Conservation (phyloP, 2,888 invertebrate genomes). For the Pyrgus malvae region DNA sequence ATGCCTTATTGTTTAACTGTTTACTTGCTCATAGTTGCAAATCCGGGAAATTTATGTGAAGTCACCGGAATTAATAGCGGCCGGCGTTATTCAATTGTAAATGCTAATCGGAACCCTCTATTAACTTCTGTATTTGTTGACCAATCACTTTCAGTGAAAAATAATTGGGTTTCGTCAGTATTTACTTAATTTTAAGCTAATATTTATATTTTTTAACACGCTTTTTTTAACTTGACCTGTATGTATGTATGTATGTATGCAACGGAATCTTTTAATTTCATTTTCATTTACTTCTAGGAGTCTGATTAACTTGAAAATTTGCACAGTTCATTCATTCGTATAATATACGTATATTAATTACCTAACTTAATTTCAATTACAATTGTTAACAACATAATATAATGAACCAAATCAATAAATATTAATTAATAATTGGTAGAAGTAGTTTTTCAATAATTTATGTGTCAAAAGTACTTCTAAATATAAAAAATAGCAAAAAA, state of each 20-base stretch:
- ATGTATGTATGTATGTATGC: not conserved
- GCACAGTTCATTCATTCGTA: no score
- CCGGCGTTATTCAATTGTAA: slow-evolving; percentile 25
- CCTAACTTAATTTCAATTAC: no score
- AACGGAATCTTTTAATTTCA: no score
- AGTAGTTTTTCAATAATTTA: no score
- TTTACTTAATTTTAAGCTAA: slow-evolving; percentile 1
- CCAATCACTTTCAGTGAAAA: slow-evolving; percentile 12
- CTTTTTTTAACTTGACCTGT: not conserved
- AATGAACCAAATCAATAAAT: no score
- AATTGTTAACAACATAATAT: no score
- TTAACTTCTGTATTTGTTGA: slow-evolving; percentile 14
- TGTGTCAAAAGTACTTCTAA: no score
- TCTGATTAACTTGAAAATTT: no score
- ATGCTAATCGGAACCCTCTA: slow-evolving; percentile 15
- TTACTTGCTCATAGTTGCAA: slow-evolving; percentile 59
- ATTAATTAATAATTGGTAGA: no score
- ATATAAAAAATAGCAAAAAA: no score
- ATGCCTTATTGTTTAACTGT: slow-evolving; percentile 65
- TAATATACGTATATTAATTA: no score
- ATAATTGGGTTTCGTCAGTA: slow-evolving; percentile 6
- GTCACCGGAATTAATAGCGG: slow-evolving; percentile 22
- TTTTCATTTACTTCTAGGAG: no score
- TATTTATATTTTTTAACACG: not conserved
- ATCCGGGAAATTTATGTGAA: slow-evolving; percentile 31